Conservation (phyloP, 2,113 vertebrate species). For the Cinclus cinclus region DNA sequence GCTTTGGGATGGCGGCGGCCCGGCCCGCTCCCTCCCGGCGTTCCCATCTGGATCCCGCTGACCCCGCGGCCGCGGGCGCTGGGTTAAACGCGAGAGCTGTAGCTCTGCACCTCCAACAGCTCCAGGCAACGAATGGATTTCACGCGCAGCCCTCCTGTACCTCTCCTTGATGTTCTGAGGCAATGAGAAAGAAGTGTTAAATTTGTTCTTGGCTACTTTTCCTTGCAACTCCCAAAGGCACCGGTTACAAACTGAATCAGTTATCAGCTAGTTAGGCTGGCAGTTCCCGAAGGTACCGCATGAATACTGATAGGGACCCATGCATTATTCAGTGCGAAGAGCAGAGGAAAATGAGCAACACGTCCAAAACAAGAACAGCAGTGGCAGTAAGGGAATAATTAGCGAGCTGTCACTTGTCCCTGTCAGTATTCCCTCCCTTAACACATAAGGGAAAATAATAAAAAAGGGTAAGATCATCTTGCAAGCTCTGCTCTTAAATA, state of each 20-base stretch:
- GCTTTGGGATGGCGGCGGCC: not conserved
- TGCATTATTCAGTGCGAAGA: slow-evolving; percentile 87
- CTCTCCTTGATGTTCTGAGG: slow-evolving; percentile 76
- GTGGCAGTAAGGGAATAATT: slow-evolving; percentile 98
- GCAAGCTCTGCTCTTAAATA: slow-evolving; percentile 73
- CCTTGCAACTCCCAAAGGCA: slow-evolving; percentile 80
- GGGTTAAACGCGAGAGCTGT: not conserved
- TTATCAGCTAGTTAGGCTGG: slow-evolving; percentile 87
- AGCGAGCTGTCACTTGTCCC: slow-evolving; percentile 98
- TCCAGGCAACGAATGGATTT: slow-evolving; percentile 37
- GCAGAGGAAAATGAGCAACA: slow-evolving; percentile 93
- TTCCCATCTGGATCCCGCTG: slow-evolving; percentile 14
- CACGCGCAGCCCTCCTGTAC: slow-evolving; percentile 28
- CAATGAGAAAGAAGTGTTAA: slow-evolving; percentile 78
- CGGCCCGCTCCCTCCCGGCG: not conserved
- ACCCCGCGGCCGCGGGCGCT: not conserved
- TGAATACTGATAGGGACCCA: slow-evolving; percentile 83
- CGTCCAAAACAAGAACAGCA: slow-evolving; percentile 92
- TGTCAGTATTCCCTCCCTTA: slow-evolving; percentile 94
- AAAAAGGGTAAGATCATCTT: slow-evolving; percentile 73
- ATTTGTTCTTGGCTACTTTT: slow-evolving; percentile 84
- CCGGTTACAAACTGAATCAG: slow-evolving; percentile 85
- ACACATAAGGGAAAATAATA: slow-evolving; percentile 86
- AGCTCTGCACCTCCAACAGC: not conserved
- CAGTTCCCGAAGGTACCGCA: slow-evolving; percentile 78